Evolutionary conservation across 2,888 invertebrate species (phyloP), one percentile per base, ranked within the genome.

Genomic region (Barypeithes pellucidus): DNA sequence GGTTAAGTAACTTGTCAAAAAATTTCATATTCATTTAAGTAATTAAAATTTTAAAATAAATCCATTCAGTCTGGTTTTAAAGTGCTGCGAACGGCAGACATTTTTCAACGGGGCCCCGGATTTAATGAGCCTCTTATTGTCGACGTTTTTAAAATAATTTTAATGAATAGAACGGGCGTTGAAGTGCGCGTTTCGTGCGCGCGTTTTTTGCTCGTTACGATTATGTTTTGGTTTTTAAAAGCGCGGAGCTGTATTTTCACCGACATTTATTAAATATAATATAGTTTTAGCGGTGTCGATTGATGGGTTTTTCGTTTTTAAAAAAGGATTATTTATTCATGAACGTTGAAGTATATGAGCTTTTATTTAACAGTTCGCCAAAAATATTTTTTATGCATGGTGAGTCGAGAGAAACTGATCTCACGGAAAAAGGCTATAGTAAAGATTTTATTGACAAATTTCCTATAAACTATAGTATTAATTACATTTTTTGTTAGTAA

Each of bases 71-170:
- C 65, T 54, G 62, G 22, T 47, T 60, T 29, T 50, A 29, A 62
- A 69, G 69, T 69, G 62, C 62, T 69, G n/a, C 54, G 62, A 65
- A 63, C 54, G 29, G 69, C 65, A 47, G 71, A 63, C 63, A 54
- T 63, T 71, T 72, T 72, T 67, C 67, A 67, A 62, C 72, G 33
- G 24, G 59, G 39, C 52, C 62, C 61, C 45, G 41, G 47, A 72
- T 72, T 72, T 72, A 72, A 72, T 67, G 72, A 72, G 67, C 72
- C 72, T 52, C 72, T 72, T 72, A 72, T 67, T 67, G 72, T 72
- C 72, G 72, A 67, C 67, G 61, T 72, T 67, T 67, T 67, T 67
- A 63, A 72, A 67, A 67, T 72, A 67, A 67, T 33, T 72, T 72
- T 72, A 72, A 72, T 72, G 72, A 72, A 72, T 67, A 54, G 72